Evolutionary conservation across 2,797 vertebrate genomes (phyloP).

Genomic region (Typhlichthys eigenmanni): DNA sequence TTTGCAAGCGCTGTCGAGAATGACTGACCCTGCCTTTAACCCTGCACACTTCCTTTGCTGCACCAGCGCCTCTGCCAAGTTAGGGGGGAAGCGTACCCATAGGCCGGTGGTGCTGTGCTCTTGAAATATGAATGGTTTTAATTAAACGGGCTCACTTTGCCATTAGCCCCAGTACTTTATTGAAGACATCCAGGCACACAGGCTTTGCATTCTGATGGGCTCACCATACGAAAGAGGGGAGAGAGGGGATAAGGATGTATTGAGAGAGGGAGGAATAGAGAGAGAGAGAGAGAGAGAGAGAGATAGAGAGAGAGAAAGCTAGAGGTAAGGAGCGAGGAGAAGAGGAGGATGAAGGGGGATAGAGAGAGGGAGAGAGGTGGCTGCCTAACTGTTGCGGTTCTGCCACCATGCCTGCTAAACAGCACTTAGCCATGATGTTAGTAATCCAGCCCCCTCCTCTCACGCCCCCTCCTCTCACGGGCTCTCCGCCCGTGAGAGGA

Average conservation of each 20-base stretch:
- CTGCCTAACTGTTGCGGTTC: conserved; percentile 42
- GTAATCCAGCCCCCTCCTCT: no score
- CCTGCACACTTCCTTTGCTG: no score
- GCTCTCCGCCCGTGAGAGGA: conserved; percentile 5
- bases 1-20: no score
- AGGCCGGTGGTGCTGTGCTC: conserved; percentile 46
- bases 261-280: conserved; percentile 27
- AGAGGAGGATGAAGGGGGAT: background rate
- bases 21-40: no score
- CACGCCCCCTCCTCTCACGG: no score
- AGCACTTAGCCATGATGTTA: conserved; percentile 61
- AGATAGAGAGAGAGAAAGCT: background rate
- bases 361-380: conserved; percentile 13
- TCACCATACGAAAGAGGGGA: conserved; percentile 39
- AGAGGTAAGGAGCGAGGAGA: background rate
- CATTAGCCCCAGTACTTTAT: conserved; percentile 58
- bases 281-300: conserved; percentile 2
- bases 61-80: conserved; percentile 39
- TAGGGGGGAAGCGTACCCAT: conserved; percentile 58
- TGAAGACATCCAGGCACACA: background rate
- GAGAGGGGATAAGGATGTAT: conserved; percentile 44
- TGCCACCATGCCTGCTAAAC: conserved; percentile 38
- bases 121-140: conserved; percentile 77
- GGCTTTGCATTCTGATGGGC: conserved; percentile 54
- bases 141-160: conserved; percentile 74